Conservation (phyloP, 2,797 vertebrate species). For the Cossypha heuglini region DNA sequence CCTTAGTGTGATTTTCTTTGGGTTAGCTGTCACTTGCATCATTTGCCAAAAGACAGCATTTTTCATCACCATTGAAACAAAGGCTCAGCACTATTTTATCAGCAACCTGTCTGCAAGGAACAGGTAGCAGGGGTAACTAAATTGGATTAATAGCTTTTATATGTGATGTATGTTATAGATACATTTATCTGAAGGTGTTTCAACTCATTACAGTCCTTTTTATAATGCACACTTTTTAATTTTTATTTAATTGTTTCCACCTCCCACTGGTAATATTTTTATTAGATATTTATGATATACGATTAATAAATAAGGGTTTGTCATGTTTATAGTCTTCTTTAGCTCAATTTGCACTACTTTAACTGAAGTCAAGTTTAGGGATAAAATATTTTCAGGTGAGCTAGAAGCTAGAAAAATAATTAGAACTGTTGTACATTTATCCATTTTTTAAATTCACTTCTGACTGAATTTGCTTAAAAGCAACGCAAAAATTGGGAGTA, state of each 20-base stretch:
- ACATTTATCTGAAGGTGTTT: constrained; percentile 59
- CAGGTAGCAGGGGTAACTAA: background rate
- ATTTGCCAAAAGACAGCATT: background rate
- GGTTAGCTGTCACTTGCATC: background rate
- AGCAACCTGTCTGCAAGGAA: background rate
- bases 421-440: background rate
- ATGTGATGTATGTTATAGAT: constrained; percentile 52
- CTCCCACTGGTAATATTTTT: background rate
- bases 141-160: constrained; percentile 68
- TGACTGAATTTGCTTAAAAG: constrained; percentile 4
- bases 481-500: background rate
- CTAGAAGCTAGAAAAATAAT: constrained; percentile 47
- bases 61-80: background rate
- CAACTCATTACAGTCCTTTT: constrained; percentile 34
- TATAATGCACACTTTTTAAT: constrained; percentile 13
- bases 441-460: constrained; percentile 1
- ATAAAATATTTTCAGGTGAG: constrained; percentile 35
- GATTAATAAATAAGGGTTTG: constrained; percentile 40
- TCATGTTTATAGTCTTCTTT: background rate
- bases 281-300: constrained; percentile 27
- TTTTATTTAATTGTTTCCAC: constrained; percentile 47
- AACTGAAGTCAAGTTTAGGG: background rate
- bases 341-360: constrained; percentile 22
- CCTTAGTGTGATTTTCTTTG: background rate
- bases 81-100: background rate